A percentile compares a stretch with the other conserved stretches of the same genome.
Conservation (phyloP, 2,797 vertebrate species). For the Sebastes nivosus region DNA sequence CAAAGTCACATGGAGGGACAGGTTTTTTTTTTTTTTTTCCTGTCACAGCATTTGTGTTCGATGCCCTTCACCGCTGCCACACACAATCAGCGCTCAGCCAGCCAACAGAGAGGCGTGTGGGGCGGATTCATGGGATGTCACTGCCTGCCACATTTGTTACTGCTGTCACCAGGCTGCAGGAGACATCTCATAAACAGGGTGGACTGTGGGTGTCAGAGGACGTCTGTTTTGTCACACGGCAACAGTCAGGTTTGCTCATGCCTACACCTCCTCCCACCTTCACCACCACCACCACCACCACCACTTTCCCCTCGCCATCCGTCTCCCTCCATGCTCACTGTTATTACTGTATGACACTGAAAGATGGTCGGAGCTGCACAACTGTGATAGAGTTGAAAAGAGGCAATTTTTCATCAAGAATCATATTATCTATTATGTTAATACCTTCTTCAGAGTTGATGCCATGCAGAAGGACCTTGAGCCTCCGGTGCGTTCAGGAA, state of each 20-base stretch:
- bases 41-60: neutral
- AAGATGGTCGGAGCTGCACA: slow-evolving; percentile 2
- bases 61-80: neutral
- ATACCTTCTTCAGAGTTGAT: neutral
- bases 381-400: neutral
- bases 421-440: neutral
- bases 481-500: neutral
- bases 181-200: slow-evolving; percentile 36
- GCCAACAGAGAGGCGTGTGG: neutral
- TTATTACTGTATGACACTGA: neutral
- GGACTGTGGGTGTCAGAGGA: slow-evolving; percentile 52
- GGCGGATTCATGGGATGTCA: slow-evolving; percentile 33
- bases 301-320: neutral
- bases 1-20: neutral
- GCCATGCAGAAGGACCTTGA: neutral
- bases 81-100: slow-evolving; percentile 17
- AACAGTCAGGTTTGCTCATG: slow-evolving; percentile 5
- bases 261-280: neutral
- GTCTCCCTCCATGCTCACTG: slow-evolving; percentile 4
- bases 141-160: slow-evolving; percentile 38
- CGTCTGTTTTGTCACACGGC: slow-evolving; percentile 35
- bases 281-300: neutral
- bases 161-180: slow-evolving; percentile 43
- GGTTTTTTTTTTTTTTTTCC: neutral
- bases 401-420: neutral